phyloP scores from a whole-genome alignment of 2,113 vertebrate genomes.

The Accipiter cooperii region DNA sequence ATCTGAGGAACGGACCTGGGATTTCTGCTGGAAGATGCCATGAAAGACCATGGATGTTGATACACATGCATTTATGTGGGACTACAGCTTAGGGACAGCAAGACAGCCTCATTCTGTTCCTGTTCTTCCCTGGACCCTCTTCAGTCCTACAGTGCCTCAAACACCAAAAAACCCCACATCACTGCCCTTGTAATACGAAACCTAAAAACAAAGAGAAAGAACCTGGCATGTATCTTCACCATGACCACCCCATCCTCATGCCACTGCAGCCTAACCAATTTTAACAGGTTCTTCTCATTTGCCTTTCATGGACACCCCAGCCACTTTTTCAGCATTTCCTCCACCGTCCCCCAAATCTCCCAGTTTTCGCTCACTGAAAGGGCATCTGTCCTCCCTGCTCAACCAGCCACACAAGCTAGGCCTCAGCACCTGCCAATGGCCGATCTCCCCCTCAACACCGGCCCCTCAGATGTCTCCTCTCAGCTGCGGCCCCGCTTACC shows the following conservation, averaged over 20 bases:
- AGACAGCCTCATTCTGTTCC: background rate
- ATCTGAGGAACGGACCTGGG: background rate
- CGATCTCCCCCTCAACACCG: background rate
- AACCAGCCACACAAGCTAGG: background rate
- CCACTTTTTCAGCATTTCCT: background rate
- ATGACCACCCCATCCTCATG: background rate
- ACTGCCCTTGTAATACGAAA: background rate
- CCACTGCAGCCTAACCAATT: background rate
- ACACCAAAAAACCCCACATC: background rate
- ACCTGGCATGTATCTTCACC: background rate
- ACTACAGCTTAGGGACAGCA: background rate
- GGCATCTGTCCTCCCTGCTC: background rate
- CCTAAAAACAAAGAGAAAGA: background rate
- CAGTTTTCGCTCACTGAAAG: accelerated
- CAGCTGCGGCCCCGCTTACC: accelerated
- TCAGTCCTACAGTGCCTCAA: background rate
- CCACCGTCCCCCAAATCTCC: background rate
- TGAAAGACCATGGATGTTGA: background rate
- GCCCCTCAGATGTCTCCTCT: background rate
- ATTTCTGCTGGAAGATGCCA: background rate
- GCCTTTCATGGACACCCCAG: background rate
- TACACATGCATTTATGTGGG: accelerated
- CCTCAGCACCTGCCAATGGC: background rate
- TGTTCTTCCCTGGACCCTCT: background rate
- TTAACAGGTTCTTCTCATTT: background rate